Evolutionary conservation across 2,113 vertebrate genomes (phyloP).

Genomic region (Plectropomus leopardus): DNA sequence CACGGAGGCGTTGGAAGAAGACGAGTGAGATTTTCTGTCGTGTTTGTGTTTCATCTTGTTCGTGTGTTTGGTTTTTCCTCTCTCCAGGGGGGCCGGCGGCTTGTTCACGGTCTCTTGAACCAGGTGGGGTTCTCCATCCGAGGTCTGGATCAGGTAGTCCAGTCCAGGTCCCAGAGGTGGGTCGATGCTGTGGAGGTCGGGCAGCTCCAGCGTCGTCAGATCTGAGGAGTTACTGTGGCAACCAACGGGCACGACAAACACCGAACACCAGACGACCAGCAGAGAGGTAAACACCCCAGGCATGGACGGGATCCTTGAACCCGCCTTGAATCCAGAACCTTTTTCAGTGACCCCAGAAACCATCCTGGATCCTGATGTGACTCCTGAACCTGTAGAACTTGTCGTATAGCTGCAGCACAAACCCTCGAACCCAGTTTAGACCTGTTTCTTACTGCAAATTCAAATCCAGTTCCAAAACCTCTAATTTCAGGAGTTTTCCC

Average conservation of each 20-base stretch:
- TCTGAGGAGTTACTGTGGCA: slow-evolving; percentile 49
- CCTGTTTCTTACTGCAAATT: not conserved
- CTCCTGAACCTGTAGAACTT: not conserved
- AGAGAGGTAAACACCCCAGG: not conserved
- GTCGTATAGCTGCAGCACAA: rapidly evolving
- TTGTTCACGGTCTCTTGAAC: slow-evolving; percentile 34
- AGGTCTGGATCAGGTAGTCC: not conserved
- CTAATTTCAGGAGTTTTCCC: not conserved
- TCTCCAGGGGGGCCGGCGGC: not conserved
- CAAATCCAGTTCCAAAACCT: not conserved
- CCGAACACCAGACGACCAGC: slow-evolving; percentile 29
- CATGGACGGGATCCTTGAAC: not conserved
- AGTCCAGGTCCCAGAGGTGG: not conserved
- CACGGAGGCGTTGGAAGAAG: slow-evolving; percentile 36
- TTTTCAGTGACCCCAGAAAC: not conserved
- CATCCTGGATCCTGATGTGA: not conserved
- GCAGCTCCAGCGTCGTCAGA: not conserved
- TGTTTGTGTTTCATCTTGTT: slow-evolving; percentile 26
- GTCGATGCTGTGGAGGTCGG: not conserved
- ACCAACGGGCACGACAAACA: not conserved
- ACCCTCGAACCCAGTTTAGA: not conserved
- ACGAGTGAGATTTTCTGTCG: not conserved
- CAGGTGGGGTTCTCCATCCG: not conserved
- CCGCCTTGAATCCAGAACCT: not conserved
- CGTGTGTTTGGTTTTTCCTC: not conserved